Conservation (phyloP, 2,113 vertebrate species). For the Cryptotis parvus region DNA sequence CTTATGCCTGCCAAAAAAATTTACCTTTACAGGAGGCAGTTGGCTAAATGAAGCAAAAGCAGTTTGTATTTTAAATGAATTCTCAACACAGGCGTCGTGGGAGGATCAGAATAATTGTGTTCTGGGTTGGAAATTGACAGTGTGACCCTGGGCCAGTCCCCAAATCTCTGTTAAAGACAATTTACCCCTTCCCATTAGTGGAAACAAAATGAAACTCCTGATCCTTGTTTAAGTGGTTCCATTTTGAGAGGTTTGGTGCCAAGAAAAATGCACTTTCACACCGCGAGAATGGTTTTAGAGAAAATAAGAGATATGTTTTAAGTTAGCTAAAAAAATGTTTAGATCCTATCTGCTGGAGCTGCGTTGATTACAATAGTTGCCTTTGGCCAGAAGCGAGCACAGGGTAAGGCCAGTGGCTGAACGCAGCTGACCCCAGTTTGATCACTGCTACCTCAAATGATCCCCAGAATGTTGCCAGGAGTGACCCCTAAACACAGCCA, state of each 20-base stretch:
- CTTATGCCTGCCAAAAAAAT: not conserved
- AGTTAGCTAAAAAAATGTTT: not conserved
- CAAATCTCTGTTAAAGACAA: not conserved
- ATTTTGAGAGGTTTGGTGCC: not conserved
- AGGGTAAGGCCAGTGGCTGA: too few species aligned
- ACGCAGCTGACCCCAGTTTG: too few species aligned
- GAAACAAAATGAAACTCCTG: not conserved
- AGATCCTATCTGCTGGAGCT: not conserved
- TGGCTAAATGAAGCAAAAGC: not conserved
- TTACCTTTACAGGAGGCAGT: not conserved
- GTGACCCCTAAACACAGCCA: too few species aligned
- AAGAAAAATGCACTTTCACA: not conserved
- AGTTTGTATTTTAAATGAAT: not conserved
- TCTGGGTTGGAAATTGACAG: not conserved
- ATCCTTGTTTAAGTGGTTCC: not conserved
- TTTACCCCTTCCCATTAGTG: not conserved
- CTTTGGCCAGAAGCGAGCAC: too few species aligned
- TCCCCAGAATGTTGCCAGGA: too few species aligned
- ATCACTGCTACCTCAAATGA: too few species aligned
- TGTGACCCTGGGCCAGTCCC: not conserved
- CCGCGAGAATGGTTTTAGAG: not conserved
- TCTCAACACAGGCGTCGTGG: not conserved
- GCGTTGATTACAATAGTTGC: not conserved
- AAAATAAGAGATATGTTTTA: constrained; percentile 21
- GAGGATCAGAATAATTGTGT: not conserved